Evolutionary conservation across 2,113 vertebrate species (phyloP).

Genomic region (Pterocles orientalis): DNA sequence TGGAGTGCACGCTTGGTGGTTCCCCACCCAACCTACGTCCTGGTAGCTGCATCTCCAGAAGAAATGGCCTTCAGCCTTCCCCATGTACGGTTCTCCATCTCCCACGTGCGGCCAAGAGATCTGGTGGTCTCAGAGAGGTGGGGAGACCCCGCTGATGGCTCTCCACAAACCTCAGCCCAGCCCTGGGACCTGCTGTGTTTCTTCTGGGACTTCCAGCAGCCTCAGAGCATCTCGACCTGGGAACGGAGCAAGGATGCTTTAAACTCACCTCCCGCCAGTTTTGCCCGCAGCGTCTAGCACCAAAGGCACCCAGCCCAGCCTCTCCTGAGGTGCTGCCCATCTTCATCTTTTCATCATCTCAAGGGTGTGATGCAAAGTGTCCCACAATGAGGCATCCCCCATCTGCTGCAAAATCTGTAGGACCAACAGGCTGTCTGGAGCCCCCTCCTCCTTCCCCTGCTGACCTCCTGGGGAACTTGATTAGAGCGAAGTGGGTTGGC

Average conservation of each 20-base stretch:
- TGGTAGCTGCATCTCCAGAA: not conserved
- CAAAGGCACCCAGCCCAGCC: not conserved
- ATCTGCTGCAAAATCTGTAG: not conserved
- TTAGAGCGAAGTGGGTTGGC: not conserved
- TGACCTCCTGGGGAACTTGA: not conserved
- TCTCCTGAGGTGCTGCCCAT: not conserved
- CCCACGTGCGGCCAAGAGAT: not conserved
- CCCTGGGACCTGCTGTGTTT: not conserved
- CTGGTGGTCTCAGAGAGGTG: not conserved
- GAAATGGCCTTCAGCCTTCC: not conserved
- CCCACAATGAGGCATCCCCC: not conserved
- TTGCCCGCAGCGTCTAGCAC: not conserved
- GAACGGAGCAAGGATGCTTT: not conserved
- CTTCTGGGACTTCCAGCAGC: not conserved
- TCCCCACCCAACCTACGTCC: not conserved
- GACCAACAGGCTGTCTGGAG: not conserved
- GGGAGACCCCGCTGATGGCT: not conserved
- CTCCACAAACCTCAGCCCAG: not conserved
- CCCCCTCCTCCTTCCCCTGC: not conserved
- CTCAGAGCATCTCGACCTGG: not conserved
- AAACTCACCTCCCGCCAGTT: not conserved
- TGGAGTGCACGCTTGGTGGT: not conserved
- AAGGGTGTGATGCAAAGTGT: not conserved
- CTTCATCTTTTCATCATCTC: conserved; percentile 29
- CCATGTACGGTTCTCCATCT: not conserved